These are phyloP conservation scores for Acrobasis repandana DNA, from an alignment of 2,888 invertebrate genomes.

Conservation along the genomic window DNA sequence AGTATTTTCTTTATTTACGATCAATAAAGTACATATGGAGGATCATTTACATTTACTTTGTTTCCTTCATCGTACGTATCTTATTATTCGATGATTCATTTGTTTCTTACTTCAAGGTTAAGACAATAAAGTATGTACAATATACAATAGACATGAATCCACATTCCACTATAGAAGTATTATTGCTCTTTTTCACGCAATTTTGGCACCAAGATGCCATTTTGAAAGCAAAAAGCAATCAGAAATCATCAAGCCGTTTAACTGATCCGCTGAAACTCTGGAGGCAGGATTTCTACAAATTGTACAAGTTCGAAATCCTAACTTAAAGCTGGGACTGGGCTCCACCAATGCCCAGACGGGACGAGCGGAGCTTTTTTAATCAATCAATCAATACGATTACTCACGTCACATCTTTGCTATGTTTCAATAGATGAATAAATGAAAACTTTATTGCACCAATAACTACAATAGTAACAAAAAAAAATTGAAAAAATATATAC, in stretches of 20 bases:
- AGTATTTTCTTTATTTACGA: too few species aligned
- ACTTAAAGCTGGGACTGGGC: neutral
- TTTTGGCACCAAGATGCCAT: constrained; percentile 49
- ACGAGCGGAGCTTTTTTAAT: too few species aligned
- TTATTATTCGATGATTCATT: neutral
- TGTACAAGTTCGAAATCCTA: constrained; percentile 1
- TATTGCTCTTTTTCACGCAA: constrained; percentile 32
- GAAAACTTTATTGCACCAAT: too few species aligned
- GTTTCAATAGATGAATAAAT: too few species aligned
- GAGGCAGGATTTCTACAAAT: constrained; percentile 26
- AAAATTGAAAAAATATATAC: too few species aligned
- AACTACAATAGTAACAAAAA: too few species aligned
- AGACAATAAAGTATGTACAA: neutral
- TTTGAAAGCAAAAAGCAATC: constrained; percentile 62
- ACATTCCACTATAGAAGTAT: constrained; percentile 18
- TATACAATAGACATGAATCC: constrained; percentile 3
- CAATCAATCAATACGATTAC: too few species aligned
- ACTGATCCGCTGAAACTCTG: constrained; percentile 33
- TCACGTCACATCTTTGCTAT: too few species aligned
- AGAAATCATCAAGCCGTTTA: constrained; percentile 60
- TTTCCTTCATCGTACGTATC: neutral
- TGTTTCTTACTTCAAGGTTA: neutral
- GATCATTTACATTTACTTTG: constrained; percentile 18
- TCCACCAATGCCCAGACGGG: too few species aligned
- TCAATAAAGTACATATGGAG: too few species aligned